Conservation (phyloP, 2,888 invertebrate species). For the Drosophila pseudotakahashii region DNA sequence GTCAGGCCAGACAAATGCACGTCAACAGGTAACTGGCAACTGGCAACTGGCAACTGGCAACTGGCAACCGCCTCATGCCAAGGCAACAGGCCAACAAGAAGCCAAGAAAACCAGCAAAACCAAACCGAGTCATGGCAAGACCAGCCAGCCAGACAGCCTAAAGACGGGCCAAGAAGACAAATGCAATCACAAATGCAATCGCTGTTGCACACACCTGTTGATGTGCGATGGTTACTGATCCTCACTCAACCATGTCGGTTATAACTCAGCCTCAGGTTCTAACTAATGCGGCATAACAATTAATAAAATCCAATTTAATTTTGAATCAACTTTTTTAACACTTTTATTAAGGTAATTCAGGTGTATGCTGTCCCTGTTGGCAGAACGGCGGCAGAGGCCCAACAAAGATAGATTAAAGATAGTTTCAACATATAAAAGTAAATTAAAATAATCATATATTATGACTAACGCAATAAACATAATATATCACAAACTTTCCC, state of each 20-base stretch:
- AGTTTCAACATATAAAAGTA: too few relatives aligned
- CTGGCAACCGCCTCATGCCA: background rate
- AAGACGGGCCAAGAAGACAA: constrained; percentile 49
- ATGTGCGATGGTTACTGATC: background rate
- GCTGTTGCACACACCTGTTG: constrained; percentile 27
- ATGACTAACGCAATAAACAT: too few relatives aligned
- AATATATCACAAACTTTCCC: background rate
- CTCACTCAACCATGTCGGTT: background rate
- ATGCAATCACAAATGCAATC: constrained; percentile 60
- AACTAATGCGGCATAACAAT: background rate
- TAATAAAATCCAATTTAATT: too few relatives aligned
- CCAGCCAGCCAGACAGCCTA: constrained; percentile 15
- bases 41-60: too few relatives aligned
- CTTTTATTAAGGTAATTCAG: too few relatives aligned
- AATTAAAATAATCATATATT: too few relatives aligned
- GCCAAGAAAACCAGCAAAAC: background rate
- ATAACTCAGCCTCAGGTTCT: background rate
- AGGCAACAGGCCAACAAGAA: constrained; percentile 4
- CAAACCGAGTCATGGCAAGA: constrained; percentile 34
- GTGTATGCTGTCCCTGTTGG: too few relatives aligned
- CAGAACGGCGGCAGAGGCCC: too few relatives aligned
- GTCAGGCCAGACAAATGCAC: constrained; percentile 69
- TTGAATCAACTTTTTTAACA: too few relatives aligned
- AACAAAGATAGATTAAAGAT: too few relatives aligned
- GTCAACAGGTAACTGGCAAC: constrained; percentile 37